Conservation (phyloP, 2,888 invertebrate genomes). For the Tetramorium bicarinatum region DNA sequence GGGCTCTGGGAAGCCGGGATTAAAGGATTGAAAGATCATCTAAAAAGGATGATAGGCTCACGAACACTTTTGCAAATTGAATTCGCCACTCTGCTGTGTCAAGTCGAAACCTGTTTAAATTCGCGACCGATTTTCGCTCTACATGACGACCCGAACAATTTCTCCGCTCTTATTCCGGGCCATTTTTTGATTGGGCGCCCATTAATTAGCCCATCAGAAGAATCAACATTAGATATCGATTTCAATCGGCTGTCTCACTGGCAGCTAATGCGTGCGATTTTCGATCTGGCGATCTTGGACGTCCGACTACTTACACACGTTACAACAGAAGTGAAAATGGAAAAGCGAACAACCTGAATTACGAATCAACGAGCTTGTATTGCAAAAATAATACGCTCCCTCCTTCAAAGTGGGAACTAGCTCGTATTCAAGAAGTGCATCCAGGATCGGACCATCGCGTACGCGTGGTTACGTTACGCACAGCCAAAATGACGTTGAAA, state of each 20-base stretch:
- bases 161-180: background rate
- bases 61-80: background rate
- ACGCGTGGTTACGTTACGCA: too few relatives aligned
- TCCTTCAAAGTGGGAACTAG: too few relatives aligned
- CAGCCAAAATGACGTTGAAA: too few relatives aligned
- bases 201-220: too few relatives aligned
- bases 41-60: background rate
- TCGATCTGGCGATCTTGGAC: background rate
- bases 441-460: too few relatives aligned
- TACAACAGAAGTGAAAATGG: background rate
- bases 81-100: background rate
- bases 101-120: background rate
- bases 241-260: background rate
- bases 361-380: too few relatives aligned
- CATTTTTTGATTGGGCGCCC: too few relatives aligned
- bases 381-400: too few relatives aligned
- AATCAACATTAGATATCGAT: too few relatives aligned
- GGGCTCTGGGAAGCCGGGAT: background rate
- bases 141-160: background rate
- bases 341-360: too few relatives aligned
- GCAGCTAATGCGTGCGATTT: background rate
- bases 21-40: background rate
- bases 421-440: too few relatives aligned
- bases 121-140: background rate
- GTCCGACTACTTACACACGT: background rate